phyloP scores from a whole-genome alignment of 2,797 vertebrate species.

The Acrossocheilus wenchowensis region DNA sequence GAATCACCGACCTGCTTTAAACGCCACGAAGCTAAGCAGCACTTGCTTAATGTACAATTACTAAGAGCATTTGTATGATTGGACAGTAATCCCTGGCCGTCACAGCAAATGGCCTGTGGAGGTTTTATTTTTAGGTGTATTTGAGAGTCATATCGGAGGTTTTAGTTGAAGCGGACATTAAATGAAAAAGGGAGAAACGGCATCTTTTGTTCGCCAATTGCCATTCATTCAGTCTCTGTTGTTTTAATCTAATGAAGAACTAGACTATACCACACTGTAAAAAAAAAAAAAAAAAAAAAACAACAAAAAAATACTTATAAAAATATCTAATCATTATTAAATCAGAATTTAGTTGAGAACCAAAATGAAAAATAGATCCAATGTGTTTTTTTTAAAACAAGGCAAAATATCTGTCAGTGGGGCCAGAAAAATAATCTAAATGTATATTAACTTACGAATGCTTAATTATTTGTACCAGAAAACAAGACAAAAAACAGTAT shows the following conservation, averaged over 20 bases:
- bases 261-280: background rate
- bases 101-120: constrained; percentile 63
- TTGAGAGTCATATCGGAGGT: constrained; percentile 64
- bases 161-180: constrained; percentile 37
- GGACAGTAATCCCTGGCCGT: constrained; percentile 75
- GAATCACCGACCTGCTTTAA: constrained; percentile 49
- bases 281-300: background rate
- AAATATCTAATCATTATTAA: background rate
- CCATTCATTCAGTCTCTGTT: background rate
- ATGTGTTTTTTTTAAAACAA: background rate
- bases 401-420: background rate
- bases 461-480: background rate
- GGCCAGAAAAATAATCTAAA: background rate
- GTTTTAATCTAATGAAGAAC: background rate
- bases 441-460: background rate
- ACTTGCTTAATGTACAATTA: constrained; percentile 73
- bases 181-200: background rate
- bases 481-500: background rate
- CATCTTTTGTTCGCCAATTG: background rate
- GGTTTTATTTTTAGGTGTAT: constrained; percentile 73
- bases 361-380: background rate
- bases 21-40: constrained; percentile 58
- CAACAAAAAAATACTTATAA: too few relatives aligned
- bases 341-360: background rate
- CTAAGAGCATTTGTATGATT: constrained; percentile 77